Evolutionary conservation across 2,888 invertebrate genomes (phyloP).

Genomic region (Diplolepis rosae): DNA sequence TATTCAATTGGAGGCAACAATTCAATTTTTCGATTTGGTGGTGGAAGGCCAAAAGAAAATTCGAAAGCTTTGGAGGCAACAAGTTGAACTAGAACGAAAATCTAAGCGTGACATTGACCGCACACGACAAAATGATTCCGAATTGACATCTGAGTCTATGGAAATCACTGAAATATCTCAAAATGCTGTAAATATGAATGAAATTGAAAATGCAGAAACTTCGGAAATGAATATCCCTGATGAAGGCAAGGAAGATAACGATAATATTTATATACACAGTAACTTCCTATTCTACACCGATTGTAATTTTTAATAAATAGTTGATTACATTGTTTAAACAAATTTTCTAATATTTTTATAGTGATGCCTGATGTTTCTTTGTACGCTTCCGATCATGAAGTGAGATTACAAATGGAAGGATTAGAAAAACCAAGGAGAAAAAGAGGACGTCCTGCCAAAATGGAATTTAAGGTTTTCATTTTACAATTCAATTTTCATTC

Average conservation of each 20-base stretch:
- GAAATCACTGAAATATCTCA: conserved; percentile 20
- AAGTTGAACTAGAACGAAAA: conserved; percentile 72
- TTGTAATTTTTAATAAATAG: neutral
- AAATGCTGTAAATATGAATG: conserved; percentile 30
- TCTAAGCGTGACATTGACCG: conserved; percentile 49
- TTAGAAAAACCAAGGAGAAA: conserved; percentile 81
- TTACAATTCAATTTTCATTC: too few relatives aligned
- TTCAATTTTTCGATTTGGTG: conserved; percentile 83
- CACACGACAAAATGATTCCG: conserved; percentile 30
- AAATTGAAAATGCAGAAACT: conserved; percentile 48
- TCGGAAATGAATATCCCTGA: conserved; percentile 49
- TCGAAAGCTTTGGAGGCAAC: conserved; percentile 74
- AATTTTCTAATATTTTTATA: conserved; percentile 62
- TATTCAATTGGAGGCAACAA: conserved; percentile 83
- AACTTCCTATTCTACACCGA: conserved; percentile 44
- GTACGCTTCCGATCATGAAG: conserved; percentile 80
- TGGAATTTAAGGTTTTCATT: conserved; percentile 64
- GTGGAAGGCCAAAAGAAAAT: conserved; percentile 81
- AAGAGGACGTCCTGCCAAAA: conserved; percentile 82
- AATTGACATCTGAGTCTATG: neutral
- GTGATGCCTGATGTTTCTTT: conserved; percentile 79
- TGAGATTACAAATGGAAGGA: conserved; percentile 79
- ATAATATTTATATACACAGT: conserved; percentile 76
- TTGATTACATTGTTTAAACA: neutral
- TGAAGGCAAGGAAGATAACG: conserved; percentile 59